These are phyloP conservation scores for Pogonocherus hispidulus DNA, from an alignment of 2,888 invertebrate species.

Conservation along the genomic window DNA sequence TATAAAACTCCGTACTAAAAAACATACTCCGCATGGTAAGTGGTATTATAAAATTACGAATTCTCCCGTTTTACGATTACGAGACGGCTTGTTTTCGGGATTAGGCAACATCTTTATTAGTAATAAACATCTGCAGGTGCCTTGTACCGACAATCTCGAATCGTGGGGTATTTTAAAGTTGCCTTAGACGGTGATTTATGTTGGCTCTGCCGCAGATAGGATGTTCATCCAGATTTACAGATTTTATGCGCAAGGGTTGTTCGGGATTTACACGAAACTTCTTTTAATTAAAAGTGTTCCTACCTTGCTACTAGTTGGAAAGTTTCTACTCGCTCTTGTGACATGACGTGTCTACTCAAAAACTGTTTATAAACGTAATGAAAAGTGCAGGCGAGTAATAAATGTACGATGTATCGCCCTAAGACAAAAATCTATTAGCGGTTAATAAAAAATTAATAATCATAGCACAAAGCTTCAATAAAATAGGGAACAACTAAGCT, in stretches of 20 bases:
- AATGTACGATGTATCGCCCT: too few relatives aligned
- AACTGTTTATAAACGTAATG: too few relatives aligned
- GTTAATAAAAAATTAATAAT: too few relatives aligned
- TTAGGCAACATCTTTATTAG: constrained; percentile 42
- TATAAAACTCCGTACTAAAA: not conserved
- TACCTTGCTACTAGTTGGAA: not conserved
- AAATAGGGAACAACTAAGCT: too few relatives aligned
- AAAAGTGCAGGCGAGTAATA: too few relatives aligned
- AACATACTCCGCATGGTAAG: constrained; percentile 1
- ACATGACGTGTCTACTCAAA: too few relatives aligned
- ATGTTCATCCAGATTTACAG: constrained; percentile 31
- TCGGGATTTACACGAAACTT: constrained; percentile 25
- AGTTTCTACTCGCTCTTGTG: not conserved
- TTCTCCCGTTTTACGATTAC: constrained; percentile 12
- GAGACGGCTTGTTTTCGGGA: constrained; percentile 33
- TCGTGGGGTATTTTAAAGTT: constrained; percentile 38
- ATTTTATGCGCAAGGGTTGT: constrained; percentile 24
- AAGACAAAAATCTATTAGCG: too few relatives aligned
- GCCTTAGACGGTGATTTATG: constrained; percentile 41
- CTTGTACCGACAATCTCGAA: constrained; percentile 33
- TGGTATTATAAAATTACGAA: constrained; percentile 6
- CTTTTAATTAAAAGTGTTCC: constrained; percentile 19
- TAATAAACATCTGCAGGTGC: constrained; percentile 42
- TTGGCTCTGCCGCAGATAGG: constrained; percentile 36
- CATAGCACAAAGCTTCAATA: too few relatives aligned